Evolutionary conservation across 2,888 invertebrate species (phyloP), one percentile per base, ranked within the genome.

Genomic region (Rhabditoides inermis): DNA sequence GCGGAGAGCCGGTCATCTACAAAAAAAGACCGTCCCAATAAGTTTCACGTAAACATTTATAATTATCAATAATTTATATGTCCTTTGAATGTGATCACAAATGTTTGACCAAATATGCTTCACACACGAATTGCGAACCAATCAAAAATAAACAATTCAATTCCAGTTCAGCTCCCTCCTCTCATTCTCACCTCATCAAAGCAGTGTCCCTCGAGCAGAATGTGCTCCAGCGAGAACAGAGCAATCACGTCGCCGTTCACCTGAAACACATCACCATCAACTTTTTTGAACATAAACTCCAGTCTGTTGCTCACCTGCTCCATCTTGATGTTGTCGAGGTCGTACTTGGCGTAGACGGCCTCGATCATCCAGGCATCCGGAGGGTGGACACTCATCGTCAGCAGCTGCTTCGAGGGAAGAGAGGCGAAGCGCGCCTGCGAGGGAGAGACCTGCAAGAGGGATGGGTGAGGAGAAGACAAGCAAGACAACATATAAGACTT

Each of bases 151-250:
- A 35, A 45, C 46, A n/a, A n/a, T n/a, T n/a, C n/a, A n/a, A n/a
- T n/a, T n/a, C n/a, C n/a, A n/a, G n/a, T n/a, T n/a, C n/a, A n/a
- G n/a, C n/a, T n/a, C n/a, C 20, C n/a, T n/a, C n/a, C n/a, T n/a
- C n/a, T n/a, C n/a, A n/a, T n/a, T n/a, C n/a, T 82, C 3, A 86
- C 84, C 39, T 80, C 77, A 79, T 95, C 95, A 81, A 91, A 92
- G 76, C 98, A 98, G 78, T 98, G 95, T 0, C 82, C 92, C 80
- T 98, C 98, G 44, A 98, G 81, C 1, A 98, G 80, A 6, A 98
- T 80, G 79, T 94, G 87, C 76, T 95, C 94, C 69, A 98, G 79
- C 77, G 95, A 94, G 79, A 90, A 98, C 78, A 91, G 89, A 71
- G 94, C 94, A 76, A 72, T 79, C 68, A 81, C 78, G 35, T 77